Evolutionary conservation across 2,797 vertebrate species (phyloP).

Genomic region (Trematomus bernacchii): DNA sequence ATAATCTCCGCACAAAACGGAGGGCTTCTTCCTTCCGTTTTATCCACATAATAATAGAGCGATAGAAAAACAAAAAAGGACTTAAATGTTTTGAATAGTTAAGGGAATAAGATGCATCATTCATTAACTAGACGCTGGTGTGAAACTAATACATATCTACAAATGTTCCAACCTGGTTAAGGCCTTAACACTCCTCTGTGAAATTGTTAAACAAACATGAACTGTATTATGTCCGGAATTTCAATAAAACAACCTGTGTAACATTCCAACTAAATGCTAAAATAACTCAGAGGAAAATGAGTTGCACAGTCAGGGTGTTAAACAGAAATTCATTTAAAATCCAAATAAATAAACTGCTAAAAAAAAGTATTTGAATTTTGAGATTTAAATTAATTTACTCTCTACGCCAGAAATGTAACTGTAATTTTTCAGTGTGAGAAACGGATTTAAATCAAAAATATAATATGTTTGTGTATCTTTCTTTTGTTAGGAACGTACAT

Average conservation of each 20-base stretch:
- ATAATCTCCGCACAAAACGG: slow-evolving; percentile 83
- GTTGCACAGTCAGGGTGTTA: no score
- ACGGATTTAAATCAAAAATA: neutral
- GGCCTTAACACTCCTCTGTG: slow-evolving; percentile 15
- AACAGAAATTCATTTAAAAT: neutral
- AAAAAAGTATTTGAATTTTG: neutral
- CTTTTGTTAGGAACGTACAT: neutral
- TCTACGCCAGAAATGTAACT: neutral
- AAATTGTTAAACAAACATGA: slow-evolving; percentile 19
- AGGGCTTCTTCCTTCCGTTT: slow-evolving; percentile 79
- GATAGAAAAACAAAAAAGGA: slow-evolving; percentile 36
- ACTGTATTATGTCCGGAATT: neutral
- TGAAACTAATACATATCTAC: slow-evolving; percentile 25
- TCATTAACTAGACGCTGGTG: slow-evolving; percentile 47
- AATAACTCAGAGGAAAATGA: neutral
- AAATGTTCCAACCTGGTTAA: slow-evolving; percentile 17
- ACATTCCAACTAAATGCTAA: slow-evolving; percentile 9
- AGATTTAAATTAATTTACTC: neutral
- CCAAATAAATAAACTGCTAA: neutral
- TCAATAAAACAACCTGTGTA: slow-evolving; percentile 5
- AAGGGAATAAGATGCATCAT: slow-evolving; percentile 19
- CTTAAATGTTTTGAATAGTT: slow-evolving; percentile 54
- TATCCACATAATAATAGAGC: slow-evolving; percentile 61
- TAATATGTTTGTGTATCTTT: neutral
- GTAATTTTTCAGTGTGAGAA: neutral